Evolutionary conservation across 2,888 invertebrate species (phyloP), one percentile per base, ranked within the genome.

Genomic region (Eubasilissa splendida): DNA sequence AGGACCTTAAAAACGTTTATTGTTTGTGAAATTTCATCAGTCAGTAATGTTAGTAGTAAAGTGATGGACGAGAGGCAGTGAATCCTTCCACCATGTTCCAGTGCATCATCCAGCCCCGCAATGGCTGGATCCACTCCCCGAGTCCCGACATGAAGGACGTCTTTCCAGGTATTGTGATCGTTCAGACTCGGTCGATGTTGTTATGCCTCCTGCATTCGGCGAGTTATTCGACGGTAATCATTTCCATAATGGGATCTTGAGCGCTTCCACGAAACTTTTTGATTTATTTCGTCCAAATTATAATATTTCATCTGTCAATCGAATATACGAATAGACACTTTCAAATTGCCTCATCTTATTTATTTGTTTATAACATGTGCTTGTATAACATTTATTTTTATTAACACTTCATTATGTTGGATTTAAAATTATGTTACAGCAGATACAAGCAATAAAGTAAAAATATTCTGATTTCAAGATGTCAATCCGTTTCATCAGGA

Each of bases 51-150:
- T 58, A 31, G 63, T 68, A 58, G 42, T 79, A 63, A 70, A 76
- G 76, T 66, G 76, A 76, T 79, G 76, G 53, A 54, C 33, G 58
- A 70, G 68, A 59, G n/a, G 58, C 68, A 77, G 70, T 78, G 75
- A 79, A 60, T 22, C 73, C 56, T 42, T 60, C 73, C 79, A 86
- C 86, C 87, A 95, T 95, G 95, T 95, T 95, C 90, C 95, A 95
- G 91, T 95, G 95, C 88, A 95, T 95, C 86, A 95, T 95, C 87
- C 95, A 95, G 90, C 95, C 94, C 89, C 92, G 93, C 86, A 93
- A 93, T 87, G 94, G 94, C 87, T 95, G 95, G 94, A 93, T 93
- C 86, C 92, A 93, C 88, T 92, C 93, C 84, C 91, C 92, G 86
- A 93, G 92, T 87, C 93, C 94, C 84, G 94, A 95, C 88, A 92